Conservation (phyloP, 53 echinoderm and acorn worm genomes). For the Paracentrotus lividus region DNA sequence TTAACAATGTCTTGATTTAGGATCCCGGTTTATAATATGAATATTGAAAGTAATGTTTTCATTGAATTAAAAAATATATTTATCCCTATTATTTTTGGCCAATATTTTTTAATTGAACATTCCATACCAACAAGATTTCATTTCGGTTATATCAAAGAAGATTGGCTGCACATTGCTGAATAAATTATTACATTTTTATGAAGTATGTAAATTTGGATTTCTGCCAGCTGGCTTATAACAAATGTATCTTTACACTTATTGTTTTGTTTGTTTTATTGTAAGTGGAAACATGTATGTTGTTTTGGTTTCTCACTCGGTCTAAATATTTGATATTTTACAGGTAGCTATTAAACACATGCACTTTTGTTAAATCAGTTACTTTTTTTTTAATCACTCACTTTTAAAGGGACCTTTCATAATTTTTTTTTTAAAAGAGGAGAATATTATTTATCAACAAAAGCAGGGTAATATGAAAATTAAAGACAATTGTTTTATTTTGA, state of each 20-base stretch:
- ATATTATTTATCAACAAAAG: neutral
- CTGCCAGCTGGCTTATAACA: neutral
- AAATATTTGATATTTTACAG: neutral
- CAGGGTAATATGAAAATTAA: too few relatives aligned
- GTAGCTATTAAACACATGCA: neutral
- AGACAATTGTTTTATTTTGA: too few relatives aligned
- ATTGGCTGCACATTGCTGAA: constrained; percentile 12
- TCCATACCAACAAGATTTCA: too few relatives aligned
- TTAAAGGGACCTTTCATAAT: neutral
- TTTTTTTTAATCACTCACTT: neutral
- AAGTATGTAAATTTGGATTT: neutral
- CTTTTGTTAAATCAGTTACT: neutral
- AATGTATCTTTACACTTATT: neutral
- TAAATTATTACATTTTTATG: neutral
- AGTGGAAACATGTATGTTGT: neutral
- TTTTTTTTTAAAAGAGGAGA: neutral
- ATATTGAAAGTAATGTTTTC: neutral
- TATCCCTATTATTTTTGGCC: too few relatives aligned
- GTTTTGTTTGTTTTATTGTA: constrained; percentile 10
- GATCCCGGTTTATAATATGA: neutral
- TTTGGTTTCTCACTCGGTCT: constrained; percentile 9
- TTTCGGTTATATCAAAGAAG: neutral
- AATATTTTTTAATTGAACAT: too few relatives aligned
- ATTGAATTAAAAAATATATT: too few relatives aligned
- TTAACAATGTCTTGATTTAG: neutral